Conservation (phyloP, 2,888 invertebrate genomes). For the Sinhomidia bicolor region DNA sequence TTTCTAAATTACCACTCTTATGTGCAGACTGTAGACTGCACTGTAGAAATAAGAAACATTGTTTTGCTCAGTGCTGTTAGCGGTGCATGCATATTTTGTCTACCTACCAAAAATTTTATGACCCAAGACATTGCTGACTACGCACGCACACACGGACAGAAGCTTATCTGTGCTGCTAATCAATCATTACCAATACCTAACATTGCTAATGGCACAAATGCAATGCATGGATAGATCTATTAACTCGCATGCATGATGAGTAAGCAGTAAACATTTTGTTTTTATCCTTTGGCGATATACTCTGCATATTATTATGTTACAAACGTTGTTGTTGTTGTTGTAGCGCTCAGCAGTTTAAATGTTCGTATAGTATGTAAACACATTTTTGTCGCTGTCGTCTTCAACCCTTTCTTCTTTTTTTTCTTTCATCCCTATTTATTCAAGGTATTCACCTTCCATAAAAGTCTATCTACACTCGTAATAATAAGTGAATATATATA, state of each 20-base stretch:
- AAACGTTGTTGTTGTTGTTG: no score
- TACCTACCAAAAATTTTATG: not conserved
- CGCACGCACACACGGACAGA: not conserved
- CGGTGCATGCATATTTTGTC: not conserved
- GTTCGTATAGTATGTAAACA: not conserved
- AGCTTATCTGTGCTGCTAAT: conserved; percentile 10
- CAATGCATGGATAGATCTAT: conserved; percentile 34
- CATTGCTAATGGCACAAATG: conserved; percentile 18
- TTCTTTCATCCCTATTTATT: conserved; percentile 49
- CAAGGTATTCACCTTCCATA: conserved; percentile 61
- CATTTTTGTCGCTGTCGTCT: conserved; percentile 37
- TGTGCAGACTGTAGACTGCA: not conserved
- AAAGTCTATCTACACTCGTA: conserved; percentile 28
- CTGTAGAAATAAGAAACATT: not conserved
- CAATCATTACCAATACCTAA: not conserved
- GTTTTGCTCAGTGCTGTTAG: not conserved
- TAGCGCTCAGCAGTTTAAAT: not conserved
- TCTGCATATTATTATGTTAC: not conserved
- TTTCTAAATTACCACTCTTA: not conserved
- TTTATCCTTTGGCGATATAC: not conserved
- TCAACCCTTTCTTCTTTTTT: conserved; percentile 59
- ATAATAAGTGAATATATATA: not conserved
- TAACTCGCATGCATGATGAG: conserved; percentile 9
- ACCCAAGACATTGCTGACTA: not conserved
- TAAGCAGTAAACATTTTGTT: not conserved